Evolutionary conservation across 2,888 invertebrate genomes (phyloP).

Genomic region (Hyposoter didymator): DNA sequence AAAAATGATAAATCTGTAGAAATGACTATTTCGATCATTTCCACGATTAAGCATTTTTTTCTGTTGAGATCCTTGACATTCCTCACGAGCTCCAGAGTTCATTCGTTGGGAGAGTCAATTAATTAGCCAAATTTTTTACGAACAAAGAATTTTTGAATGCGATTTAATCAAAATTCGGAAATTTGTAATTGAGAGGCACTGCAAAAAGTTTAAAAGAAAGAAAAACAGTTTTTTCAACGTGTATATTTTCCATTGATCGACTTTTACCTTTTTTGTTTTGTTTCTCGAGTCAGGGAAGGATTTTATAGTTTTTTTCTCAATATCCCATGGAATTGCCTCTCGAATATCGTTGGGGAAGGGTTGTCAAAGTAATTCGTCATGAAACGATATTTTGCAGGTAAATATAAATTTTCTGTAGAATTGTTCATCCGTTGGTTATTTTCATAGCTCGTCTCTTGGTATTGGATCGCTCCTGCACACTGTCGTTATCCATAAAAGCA

Average conservation of each 20-base stretch:
- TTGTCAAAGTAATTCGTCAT: slow-evolving; percentile 3
- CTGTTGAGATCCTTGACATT: too few relatives aligned
- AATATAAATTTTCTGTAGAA: slow-evolving; percentile 52
- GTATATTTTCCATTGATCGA: not conserved
- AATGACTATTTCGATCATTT: not conserved
- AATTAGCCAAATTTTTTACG: not conserved
- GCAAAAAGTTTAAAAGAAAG: not conserved
- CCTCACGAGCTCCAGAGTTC: too few relatives aligned
- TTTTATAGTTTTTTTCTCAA: not conserved
- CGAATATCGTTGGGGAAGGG: not conserved
- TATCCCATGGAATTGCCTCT: not conserved
- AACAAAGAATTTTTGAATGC: not conserved
- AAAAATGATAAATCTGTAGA: not conserved
- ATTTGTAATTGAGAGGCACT: not conserved
- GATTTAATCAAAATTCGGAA: not conserved
- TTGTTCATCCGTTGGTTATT: slow-evolving; percentile 49
- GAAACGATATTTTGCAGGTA: slow-evolving; percentile 47
- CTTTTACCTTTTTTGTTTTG: not conserved
- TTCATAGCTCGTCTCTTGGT: slow-evolving; percentile 33
- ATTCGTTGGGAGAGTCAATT: too few relatives aligned
- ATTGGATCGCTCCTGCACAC: slow-evolving; percentile 20
- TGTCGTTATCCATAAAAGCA: slow-evolving; percentile 35
- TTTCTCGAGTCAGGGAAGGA: not conserved
- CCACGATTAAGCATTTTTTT: not conserved
- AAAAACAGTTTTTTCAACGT: not conserved